phyloP scores from a whole-genome alignment of 2,113 vertebrate species.

The Leiothrix lutea region DNA sequence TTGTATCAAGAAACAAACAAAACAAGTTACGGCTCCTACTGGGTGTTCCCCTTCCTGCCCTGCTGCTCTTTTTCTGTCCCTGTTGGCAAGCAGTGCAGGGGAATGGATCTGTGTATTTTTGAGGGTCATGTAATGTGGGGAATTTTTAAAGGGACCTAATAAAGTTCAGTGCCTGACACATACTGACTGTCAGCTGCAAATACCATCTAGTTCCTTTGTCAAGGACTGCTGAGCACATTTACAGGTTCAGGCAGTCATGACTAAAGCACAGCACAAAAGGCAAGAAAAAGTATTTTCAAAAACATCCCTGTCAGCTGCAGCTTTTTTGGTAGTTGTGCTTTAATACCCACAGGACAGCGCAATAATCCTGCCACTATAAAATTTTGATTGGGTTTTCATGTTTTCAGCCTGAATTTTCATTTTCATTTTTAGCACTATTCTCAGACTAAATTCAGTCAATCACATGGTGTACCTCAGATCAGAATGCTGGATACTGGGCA shows the following conservation, averaged over 20 bases:
- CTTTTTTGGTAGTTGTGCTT: not conserved
- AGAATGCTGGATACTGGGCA: not conserved
- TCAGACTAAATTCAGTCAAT: not conserved
- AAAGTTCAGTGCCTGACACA: not conserved
- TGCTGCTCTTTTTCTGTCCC: not conserved
- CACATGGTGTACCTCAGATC: not conserved
- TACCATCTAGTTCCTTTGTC: not conserved
- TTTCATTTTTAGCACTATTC: not conserved
- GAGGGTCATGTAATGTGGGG: not conserved
- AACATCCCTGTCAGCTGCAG: not conserved
- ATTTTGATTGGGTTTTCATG: not conserved
- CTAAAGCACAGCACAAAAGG: not conserved
- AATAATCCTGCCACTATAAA: not conserved
- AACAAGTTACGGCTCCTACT: not conserved
- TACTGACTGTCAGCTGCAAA: not conserved
- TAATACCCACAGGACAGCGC: not conserved
- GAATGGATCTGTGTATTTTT: not conserved
- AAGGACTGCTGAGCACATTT: not conserved
- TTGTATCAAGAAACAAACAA: constrained; percentile 33
- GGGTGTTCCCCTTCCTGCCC: constrained; percentile 41
- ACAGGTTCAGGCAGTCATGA: not conserved
- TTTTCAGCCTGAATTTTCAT: not conserved
- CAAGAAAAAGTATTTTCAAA: not conserved
- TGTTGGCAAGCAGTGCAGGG: not conserved
- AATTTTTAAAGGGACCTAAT: not conserved